A percentile compares a stretch with the other conserved stretches of the same genome.
These are phyloP conservation scores for Aselliscus stoliczkanus DNA, from an alignment of 2,797 vertebrate species.

Conservation along the genomic window DNA sequence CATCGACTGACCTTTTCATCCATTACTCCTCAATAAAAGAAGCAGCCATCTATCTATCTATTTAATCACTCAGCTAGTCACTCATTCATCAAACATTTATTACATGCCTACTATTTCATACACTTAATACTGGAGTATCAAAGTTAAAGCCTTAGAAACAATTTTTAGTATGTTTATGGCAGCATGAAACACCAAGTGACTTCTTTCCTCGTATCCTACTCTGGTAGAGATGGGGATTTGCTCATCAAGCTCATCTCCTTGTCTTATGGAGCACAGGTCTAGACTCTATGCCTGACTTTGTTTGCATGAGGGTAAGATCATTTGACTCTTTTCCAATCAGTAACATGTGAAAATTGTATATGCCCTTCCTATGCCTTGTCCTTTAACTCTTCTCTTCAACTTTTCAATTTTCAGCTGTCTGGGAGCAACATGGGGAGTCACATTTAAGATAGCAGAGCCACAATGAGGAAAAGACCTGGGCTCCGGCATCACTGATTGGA, in stretches of 20 bases:
- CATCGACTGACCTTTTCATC: not conserved
- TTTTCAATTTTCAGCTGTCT: not conserved
- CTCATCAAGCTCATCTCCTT: not conserved
- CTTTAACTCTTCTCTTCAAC: not conserved
- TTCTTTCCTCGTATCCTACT: not conserved
- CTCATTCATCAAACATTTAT: not conserved
- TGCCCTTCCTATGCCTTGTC: rapidly evolving
- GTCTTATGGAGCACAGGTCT: not conserved
- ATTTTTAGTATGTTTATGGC: not conserved
- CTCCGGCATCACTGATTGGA: not conserved
- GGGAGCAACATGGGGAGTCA: not conserved
- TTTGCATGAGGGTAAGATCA: not conserved
- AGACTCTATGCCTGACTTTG: not conserved
- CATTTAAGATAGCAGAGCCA: not conserved
- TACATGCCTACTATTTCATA: not conserved
- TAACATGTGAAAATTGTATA: not conserved
- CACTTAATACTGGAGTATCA: not conserved
- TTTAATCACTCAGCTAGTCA: not conserved
- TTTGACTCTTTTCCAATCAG: not conserved
- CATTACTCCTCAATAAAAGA: not conserved
- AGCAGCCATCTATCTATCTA: not conserved
- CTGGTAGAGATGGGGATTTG: not conserved
- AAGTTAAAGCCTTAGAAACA: not conserved
- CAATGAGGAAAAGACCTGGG: not conserved
- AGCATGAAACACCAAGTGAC: not conserved